Percentiles rank a stretch among this genome's conserved stretches.
These are phyloP conservation scores for Dichetophora obliterata DNA, from an alignment of 2,888 invertebrate species.

Conservation along the genomic window DNA sequence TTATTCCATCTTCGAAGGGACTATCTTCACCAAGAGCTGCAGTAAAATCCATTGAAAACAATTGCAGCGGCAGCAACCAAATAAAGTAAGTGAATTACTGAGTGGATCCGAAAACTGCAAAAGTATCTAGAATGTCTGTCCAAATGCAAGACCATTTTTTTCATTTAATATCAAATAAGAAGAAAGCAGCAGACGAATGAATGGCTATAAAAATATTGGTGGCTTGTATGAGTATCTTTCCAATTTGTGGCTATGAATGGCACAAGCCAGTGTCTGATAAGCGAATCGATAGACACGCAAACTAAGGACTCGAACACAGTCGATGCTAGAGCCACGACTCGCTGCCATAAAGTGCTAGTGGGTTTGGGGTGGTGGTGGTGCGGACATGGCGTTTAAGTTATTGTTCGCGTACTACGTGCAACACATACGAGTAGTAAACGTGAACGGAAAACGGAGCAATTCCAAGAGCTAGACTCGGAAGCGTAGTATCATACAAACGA, in stretches of 20 bases:
- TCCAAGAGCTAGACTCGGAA: no score
- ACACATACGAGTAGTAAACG: slow-evolving; percentile 25
- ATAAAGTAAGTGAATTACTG: background rate
- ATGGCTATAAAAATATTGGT: background rate
- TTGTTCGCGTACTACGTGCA: slow-evolving; percentile 33
- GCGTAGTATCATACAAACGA: no score
- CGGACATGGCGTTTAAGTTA: background rate
- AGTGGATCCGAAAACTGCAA: background rate
- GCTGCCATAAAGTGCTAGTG: background rate
- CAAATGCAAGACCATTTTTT: background rate
- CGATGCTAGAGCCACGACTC: background rate
- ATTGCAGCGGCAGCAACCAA: background rate
- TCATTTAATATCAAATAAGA: background rate
- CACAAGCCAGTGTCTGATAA: slow-evolving; percentile 6
- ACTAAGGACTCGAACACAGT: slow-evolving; percentile 13
- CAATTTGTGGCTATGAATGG: slow-evolving; percentile 23
- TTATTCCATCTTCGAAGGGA: slow-evolving; percentile 17
- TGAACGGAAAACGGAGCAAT: background rate
- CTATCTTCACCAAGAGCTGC: background rate
- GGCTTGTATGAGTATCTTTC: background rate
- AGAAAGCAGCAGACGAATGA: background rate
- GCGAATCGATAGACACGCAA: slow-evolving; percentile 33
- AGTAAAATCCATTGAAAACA: slow-evolving; percentile 1
- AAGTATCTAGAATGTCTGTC: background rate
- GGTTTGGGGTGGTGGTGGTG: background rate